These are phyloP conservation scores for Bujurquina vittata DNA, from an alignment of 2,113 vertebrate genomes.

Conservation along the genomic window DNA sequence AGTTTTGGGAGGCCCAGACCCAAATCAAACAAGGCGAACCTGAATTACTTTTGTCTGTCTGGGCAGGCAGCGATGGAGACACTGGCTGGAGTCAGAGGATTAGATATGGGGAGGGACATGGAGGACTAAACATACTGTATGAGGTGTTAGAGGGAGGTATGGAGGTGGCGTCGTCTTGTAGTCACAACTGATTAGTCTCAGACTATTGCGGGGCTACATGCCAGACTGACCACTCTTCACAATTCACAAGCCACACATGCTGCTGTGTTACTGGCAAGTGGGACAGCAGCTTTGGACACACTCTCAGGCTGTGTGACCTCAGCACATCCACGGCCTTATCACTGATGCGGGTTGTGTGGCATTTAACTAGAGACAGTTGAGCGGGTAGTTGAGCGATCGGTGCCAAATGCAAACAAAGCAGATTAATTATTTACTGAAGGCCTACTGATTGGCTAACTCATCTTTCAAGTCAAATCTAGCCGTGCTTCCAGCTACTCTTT, in stretches of 20 bases:
- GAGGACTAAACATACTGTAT: slow-evolving; percentile 29
- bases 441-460: background rate
- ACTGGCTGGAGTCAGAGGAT: slow-evolving; percentile 48
- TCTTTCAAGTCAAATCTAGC: background rate
- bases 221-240: slow-evolving; percentile 10
- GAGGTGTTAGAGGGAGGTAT: slow-evolving; percentile 15
- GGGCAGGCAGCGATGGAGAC: slow-evolving; percentile 56
- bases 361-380: background rate
- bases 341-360: background rate
- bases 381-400: background rate
- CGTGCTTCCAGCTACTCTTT: background rate
- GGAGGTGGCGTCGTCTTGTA: slow-evolving; percentile 49
- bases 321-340: background rate
- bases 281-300: background rate
- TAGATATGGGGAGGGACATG: slow-evolving; percentile 31
- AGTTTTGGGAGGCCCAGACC: slow-evolving; percentile 71
- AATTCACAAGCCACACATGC: background rate
- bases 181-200: slow-evolving; percentile 62
- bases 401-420: background rate
- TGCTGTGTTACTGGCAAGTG: background rate
- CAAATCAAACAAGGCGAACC: slow-evolving; percentile 62
- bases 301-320: no score
- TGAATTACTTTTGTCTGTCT: slow-evolving; percentile 66
- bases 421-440: background rate
- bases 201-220: background rate